Conservation (phyloP, 2,113 vertebrate genomes). For the Circaetus gallicus region DNA sequence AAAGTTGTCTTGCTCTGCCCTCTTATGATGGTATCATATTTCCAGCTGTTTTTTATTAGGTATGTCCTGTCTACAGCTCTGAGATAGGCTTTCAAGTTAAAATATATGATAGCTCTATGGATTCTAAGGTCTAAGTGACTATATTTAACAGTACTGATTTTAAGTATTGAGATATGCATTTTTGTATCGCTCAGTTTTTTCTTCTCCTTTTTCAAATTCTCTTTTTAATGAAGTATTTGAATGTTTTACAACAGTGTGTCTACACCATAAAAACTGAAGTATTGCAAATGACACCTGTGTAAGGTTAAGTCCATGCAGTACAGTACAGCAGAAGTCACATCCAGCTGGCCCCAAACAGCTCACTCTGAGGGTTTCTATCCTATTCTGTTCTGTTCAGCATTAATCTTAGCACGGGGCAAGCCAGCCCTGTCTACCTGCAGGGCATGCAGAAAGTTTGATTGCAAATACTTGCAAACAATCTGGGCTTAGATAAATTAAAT, state of each 20-base stretch:
- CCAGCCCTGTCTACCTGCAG: neutral
- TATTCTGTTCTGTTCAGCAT: neutral
- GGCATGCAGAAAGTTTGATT: neutral
- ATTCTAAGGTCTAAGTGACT: neutral
- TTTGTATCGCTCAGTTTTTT: neutral
- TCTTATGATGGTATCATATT: neutral
- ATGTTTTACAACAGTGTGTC: neutral
- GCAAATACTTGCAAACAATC: neutral
- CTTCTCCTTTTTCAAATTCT: neutral
- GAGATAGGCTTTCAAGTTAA: neutral
- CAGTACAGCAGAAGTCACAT: neutral
- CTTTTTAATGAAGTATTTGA: neutral
- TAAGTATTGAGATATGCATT: neutral
- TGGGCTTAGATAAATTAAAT: neutral
- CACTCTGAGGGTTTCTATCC: neutral
- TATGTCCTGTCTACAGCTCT: neutral
- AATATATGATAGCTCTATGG: neutral
- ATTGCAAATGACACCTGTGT: neutral
- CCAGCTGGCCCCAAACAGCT: neutral
- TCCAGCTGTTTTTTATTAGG: neutral
- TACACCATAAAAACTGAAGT: neutral
- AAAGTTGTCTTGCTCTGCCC: neutral
- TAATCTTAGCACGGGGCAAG: neutral
- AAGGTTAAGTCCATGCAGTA: neutral
- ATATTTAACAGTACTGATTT: neutral